Base-by-base conservation (phyloP, 2,797 vertebrate species). In the Steatocranus sp. region DNA sequence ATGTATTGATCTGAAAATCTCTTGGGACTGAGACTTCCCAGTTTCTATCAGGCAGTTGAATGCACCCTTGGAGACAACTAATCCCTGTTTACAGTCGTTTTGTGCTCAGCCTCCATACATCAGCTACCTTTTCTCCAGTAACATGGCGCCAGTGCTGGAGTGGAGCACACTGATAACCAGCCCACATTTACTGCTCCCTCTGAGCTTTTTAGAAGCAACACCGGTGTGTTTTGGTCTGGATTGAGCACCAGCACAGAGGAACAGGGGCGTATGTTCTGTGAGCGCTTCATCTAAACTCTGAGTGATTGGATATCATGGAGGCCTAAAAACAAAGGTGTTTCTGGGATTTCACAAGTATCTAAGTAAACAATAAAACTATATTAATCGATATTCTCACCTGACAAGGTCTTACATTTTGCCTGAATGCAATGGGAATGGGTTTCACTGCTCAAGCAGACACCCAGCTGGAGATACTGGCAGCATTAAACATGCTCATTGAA, bases 1-100 rank as follows among this genome's bases (percentile, higher is more conserved):
- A 70, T 70, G 41, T 46, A 70, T 46, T 70, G 41, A 46, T 27
- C 66, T 46, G 66, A 48, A 48, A 73, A 30, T 30, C 68, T 73
- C 25, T n/a, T 73, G 41, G 41, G 15, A 30, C 15, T 18, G 23
- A 46, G 41, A 30, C 15, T 0, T 73, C n/a, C 25, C 20, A 1
- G 1, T 32, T 73, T 48, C 25, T n/a, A 48, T 73, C 66, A 68
- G 20, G 1, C 11, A 68, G 12, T 15, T 68, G 63, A 68, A 68
- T 73, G 41, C 68, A 30, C 43, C 25, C 68, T 73, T 30, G 41
- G 43, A 48, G 25, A 48, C 66, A 70, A 46, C 23, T 17, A 70
- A 70, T 27, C 66, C 38, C 38, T 43, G 23, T 4, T 70, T 70
- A 70, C 38, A 25, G 20, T 0, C 6, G 1, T 46, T 46, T 70